Conservation (phyloP, 2,888 invertebrate genomes). For the Galeopsomyia nigrocyanea region DNA sequence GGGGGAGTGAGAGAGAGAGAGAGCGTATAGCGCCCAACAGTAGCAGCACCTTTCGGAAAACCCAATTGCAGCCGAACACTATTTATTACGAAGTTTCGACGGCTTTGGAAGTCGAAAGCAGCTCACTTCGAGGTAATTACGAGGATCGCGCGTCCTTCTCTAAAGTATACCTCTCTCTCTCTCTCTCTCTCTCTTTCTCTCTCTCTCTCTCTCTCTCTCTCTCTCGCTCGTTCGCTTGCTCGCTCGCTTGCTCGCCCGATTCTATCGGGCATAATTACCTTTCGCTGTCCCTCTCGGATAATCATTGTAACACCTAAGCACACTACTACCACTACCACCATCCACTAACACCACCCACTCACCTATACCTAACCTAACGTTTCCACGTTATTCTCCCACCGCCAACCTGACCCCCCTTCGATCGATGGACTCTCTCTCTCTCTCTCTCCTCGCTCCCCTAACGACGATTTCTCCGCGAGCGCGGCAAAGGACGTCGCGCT, state of each 20-base stretch:
- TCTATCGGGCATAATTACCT: conserved; percentile 68
- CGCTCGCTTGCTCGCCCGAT: conserved; percentile 59
- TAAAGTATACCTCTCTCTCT: not conserved
- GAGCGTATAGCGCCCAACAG: conserved; percentile 26
- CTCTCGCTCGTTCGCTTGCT: conserved; percentile 51
- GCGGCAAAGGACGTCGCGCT: not conserved
- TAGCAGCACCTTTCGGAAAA: conserved; percentile 49
- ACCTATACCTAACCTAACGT: conserved; percentile 65
- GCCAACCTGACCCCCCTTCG: conserved; percentile 53
- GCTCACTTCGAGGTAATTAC: conserved; percentile 68
- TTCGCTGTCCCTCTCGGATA: conserved; percentile 68
- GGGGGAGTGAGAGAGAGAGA: not conserved
- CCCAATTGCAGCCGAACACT: conserved; percentile 55
- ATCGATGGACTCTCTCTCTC: conserved; percentile 58
- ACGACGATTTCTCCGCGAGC: conserved; percentile 58
- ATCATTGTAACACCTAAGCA: conserved; percentile 69
- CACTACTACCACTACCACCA: conserved; percentile 29
- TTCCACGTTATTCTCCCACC: conserved; percentile 60
- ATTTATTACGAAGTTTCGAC: conserved; percentile 68
- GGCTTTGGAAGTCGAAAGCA: conserved; percentile 66
- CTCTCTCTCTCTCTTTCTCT: conserved; percentile 23
- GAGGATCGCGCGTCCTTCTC: conserved; percentile 59
- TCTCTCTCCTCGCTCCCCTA: too few relatives aligned
- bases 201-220: conserved; percentile 2
- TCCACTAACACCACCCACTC: conserved; percentile 48